phyloP scores from a whole-genome alignment of 2,888 invertebrate species.

The Prosopocoilus inquinatus region DNA sequence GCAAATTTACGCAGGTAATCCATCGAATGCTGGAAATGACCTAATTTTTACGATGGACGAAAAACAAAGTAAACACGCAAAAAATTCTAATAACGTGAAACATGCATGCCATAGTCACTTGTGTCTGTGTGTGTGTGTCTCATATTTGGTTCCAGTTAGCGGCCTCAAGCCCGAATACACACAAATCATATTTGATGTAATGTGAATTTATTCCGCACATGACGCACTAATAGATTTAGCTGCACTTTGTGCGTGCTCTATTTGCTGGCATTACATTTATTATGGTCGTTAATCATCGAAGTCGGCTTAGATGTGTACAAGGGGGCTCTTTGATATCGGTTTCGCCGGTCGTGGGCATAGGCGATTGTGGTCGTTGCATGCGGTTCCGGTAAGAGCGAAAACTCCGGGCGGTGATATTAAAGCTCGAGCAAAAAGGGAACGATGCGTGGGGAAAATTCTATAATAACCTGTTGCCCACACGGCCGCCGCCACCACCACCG shows the following conservation, averaged over 20 bases:
- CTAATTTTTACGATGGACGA: too few species aligned
- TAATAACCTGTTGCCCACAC: constrained; percentile 24
- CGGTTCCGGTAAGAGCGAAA: neutral
- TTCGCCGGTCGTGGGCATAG: neutral
- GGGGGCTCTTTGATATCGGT: constrained; percentile 1
- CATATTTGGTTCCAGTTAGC: neutral
- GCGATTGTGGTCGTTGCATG: neutral
- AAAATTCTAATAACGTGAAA: too few species aligned
- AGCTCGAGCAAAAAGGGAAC: too few species aligned
- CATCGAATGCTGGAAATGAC: too few species aligned
- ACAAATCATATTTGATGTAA: constrained; percentile 2
- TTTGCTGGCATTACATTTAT: constrained; percentile 9
- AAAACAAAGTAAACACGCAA: too few species aligned
- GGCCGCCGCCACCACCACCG: neutral
- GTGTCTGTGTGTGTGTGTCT: too few species aligned
- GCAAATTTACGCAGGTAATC: too few species aligned
- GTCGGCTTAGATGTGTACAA: neutral
- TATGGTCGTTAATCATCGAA: constrained; percentile 8
- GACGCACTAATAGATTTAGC: constrained; percentile 5
- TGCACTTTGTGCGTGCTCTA: constrained; percentile 6
- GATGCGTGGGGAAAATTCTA: neutral
- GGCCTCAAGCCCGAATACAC: neutral
- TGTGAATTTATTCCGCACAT: constrained; percentile 5
- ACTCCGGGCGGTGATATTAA: neutral
- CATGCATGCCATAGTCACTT: too few species aligned